A percentile compares a stretch with the other conserved stretches of the same genome.
phyloP scores from a whole-genome alignment of 2,113 vertebrate genomes.

The Dryoscopus gambensis region DNA sequence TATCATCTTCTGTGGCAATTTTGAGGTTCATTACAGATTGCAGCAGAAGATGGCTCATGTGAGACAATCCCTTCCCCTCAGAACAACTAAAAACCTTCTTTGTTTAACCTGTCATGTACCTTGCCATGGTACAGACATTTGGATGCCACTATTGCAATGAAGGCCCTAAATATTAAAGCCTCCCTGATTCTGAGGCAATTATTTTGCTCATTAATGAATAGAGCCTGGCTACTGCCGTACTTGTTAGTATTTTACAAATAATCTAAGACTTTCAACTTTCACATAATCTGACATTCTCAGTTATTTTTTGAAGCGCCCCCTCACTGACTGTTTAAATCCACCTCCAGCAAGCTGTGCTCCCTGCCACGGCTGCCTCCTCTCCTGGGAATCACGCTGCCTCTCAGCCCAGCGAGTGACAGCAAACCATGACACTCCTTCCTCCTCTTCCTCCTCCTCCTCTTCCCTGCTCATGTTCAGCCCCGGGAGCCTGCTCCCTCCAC shows the following conservation, averaged over 20 bases:
- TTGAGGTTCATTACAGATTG: background rate
- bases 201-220: background rate
- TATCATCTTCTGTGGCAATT: background rate
- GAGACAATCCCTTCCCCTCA: background rate
- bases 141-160: background rate
- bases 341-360: slow-evolving; percentile 29
- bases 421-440: background rate
- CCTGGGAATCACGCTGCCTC: background rate
- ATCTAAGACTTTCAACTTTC: background rate
- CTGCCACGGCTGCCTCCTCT: background rate
- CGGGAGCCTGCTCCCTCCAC: background rate
- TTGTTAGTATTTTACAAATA: background rate
- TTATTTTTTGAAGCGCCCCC: background rate
- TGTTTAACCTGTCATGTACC: background rate
- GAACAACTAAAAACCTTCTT: background rate
- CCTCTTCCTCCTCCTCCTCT: background rate
- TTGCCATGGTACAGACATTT: background rate
- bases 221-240: background rate
- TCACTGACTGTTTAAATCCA: background rate
- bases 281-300: background rate
- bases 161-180: background rate
- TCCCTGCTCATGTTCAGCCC: background rate
- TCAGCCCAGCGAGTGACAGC: background rate
- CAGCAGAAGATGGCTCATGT: background rate
- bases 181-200: background rate